Evolutionary conservation across 2,113 vertebrate species (phyloP).

Genomic region (Pteruthius melanotis): DNA sequence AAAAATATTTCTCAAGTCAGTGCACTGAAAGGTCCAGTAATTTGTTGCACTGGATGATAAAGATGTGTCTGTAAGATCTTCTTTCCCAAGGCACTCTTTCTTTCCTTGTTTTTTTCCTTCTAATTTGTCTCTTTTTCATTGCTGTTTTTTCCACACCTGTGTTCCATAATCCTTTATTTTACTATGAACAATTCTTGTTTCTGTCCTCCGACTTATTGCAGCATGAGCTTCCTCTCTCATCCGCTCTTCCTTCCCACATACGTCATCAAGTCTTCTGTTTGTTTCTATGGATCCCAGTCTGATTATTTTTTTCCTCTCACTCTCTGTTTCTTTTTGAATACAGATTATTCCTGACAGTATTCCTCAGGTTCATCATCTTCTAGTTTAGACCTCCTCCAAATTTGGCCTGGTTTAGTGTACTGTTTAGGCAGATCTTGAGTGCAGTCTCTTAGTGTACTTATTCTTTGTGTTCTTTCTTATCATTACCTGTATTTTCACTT

Average conservation of each 20-base stretch:
- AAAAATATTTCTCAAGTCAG: background rate
- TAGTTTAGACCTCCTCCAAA: background rate
- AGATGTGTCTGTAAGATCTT: background rate
- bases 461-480: background rate
- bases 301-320: background rate
- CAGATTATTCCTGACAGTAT: background rate
- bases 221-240: background rate
- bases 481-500: background rate
- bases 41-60: background rate
- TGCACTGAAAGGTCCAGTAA: background rate
- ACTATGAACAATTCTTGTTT: background rate
- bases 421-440: background rate
- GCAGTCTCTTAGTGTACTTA: background rate
- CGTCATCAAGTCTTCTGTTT: background rate
- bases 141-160: background rate
- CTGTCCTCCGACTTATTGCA: background rate
- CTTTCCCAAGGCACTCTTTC: background rate
- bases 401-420: background rate
- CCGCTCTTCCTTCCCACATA: background rate
- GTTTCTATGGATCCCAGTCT: background rate
- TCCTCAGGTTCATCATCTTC: background rate
- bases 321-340: background rate
- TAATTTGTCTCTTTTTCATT: background rate
- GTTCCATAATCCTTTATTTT: background rate
- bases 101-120: background rate